These are phyloP conservation scores for Atherinosoma microstoma DNA, from an alignment of 2,797 vertebrate genomes.

Conservation along the genomic window DNA sequence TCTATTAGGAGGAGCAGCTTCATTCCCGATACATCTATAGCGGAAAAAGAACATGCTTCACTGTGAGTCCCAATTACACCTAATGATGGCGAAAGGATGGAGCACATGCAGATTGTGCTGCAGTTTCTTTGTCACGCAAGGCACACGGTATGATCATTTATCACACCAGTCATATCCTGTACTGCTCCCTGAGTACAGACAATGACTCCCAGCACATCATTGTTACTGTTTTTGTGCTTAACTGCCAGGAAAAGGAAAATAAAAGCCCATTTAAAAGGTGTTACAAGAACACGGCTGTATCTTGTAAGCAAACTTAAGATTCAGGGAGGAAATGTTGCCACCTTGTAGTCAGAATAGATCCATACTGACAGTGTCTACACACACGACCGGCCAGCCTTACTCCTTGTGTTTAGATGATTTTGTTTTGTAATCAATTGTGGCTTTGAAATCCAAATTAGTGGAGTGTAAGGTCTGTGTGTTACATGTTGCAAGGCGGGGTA, in stretches of 20 bases:
- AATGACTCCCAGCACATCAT: conserved; percentile 76
- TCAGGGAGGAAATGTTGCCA: conserved; percentile 64
- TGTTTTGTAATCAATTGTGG: conserved; percentile 74
- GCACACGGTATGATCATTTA: conserved; percentile 77
- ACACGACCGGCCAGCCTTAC: conserved; percentile 18
- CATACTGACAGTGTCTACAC: conserved; percentile 34
- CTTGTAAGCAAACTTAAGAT: conserved; percentile 68
- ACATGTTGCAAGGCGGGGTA: conserved; percentile 64
- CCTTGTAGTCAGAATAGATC: conserved; percentile 43
- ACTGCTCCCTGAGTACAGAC: conserved; percentile 75
- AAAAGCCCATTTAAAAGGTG: conserved; percentile 73
- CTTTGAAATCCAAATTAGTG: conserved; percentile 78
- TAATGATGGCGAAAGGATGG: conserved; percentile 82
- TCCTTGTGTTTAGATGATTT: conserved; percentile 50
- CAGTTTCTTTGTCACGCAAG: conserved; percentile 79
- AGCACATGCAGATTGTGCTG: conserved; percentile 78
- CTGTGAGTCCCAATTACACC: conserved; percentile 83
- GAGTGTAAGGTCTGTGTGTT: conserved; percentile 67
- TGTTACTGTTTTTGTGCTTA: conserved; percentile 80
- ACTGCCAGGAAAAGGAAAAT: conserved; percentile 80
- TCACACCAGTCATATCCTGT: conserved; percentile 79
- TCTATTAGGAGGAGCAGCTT: conserved; percentile 68
- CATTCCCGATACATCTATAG: conserved; percentile 58
- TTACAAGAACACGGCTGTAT: conserved; percentile 66
- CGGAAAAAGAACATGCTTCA: conserved; percentile 67